phyloP scores from a whole-genome alignment of 2,113 vertebrate species.

The Copsychus sechellarum region DNA sequence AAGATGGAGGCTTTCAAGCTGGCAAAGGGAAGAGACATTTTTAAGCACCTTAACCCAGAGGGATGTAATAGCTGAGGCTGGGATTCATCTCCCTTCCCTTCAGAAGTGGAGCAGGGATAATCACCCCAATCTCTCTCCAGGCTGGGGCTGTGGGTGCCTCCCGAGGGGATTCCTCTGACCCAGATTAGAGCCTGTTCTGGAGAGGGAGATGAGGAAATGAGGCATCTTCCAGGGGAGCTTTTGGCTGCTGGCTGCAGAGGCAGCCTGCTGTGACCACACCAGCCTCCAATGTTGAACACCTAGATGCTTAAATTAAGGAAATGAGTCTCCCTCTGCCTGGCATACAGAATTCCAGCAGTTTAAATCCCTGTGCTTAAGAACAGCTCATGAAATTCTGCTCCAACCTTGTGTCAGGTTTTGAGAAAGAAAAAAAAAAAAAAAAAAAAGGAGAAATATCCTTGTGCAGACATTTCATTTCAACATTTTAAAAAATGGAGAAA shows the following conservation, averaged over 20 bases:
- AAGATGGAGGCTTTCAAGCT: slow-evolving; percentile 35
- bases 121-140: slow-evolving; percentile 34
- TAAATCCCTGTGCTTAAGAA: not conserved
- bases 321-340: not conserved
- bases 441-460: not conserved
- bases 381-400: not conserved
- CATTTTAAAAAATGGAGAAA: rapidly evolving
- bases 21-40: not conserved
- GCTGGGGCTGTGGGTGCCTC: not conserved
- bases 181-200: not conserved
- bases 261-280: not conserved
- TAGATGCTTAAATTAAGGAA: not conserved
- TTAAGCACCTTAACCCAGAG: slow-evolving; percentile 22
- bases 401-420: not conserved
- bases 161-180: not conserved
- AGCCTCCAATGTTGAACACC: not conserved
- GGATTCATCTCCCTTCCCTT: slow-evolving; percentile 31
- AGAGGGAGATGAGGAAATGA: not conserved
- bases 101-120: slow-evolving; percentile 33
- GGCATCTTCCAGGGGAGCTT: not conserved
- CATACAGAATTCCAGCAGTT: not conserved
- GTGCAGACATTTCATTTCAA: not conserved
- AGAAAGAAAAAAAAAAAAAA: not conserved
- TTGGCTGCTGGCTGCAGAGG: not conserved
- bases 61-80: slow-evolving; percentile 5